Evolutionary conservation across 2,797 vertebrate genomes (phyloP).

Genomic region (Taeniopygia guttata): DNA sequence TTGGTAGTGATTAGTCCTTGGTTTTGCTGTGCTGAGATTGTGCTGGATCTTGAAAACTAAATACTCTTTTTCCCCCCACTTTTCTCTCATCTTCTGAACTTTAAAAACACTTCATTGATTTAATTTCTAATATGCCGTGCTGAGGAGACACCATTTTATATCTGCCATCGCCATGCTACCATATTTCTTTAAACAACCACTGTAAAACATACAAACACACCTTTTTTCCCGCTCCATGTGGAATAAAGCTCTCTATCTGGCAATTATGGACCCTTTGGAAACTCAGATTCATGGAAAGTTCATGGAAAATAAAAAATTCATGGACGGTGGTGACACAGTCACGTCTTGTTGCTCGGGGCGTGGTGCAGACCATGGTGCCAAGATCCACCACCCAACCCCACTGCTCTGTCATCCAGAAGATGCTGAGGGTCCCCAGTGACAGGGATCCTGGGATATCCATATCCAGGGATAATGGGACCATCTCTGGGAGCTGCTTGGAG

Average conservation of each 20-base stretch:
- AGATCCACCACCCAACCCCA: not conserved
- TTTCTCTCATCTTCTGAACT: not conserved
- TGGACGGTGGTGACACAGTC: not conserved
- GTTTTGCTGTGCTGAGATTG: not conserved
- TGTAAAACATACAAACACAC: not conserved
- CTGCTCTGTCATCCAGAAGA: not conserved
- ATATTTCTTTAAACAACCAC: not conserved
- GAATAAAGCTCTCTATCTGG: not conserved
- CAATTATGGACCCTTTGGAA: not conserved
- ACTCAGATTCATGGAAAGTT: not conserved
- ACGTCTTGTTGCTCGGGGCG: fast-evolving
- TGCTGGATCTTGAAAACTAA: not conserved
- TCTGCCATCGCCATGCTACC: not conserved
- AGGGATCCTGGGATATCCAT: not conserved
- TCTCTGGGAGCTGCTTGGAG: not conserved
- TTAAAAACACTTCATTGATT: not conserved
- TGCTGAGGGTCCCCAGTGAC: not conserved
- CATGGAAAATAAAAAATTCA: not conserved
- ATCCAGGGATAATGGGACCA: fast-evolving
- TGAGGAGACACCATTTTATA: not conserved
- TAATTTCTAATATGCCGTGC: not conserved
- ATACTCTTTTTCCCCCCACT: not conserved
- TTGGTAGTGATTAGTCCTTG: not conserved
- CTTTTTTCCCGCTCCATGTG: not conserved
- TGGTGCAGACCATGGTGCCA: not conserved